Evolutionary conservation across 2,113 vertebrate species (phyloP).

Genomic region (Myrmecobius fasciatus): DNA sequence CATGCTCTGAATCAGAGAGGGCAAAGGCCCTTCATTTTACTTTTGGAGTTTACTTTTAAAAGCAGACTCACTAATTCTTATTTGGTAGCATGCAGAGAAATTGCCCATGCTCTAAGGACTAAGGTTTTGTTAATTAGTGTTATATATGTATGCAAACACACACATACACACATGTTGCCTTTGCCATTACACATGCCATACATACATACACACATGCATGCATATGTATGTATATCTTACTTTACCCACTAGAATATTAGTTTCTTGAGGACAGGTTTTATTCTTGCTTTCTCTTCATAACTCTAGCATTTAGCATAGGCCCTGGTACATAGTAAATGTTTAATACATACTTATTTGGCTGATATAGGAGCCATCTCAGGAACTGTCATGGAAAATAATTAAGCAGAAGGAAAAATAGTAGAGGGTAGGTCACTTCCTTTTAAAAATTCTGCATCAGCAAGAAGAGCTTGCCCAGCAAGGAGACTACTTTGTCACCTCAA

Average conservation of each 20-base stretch:
- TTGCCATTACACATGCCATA: too few species aligned
- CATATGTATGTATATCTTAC: neutral
- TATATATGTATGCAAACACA: neutral
- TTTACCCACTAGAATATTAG: neutral
- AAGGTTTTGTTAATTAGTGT: neutral
- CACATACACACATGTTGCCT: too few species aligned
- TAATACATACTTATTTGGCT: neutral
- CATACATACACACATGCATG: neutral
- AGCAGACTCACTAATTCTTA: neutral
- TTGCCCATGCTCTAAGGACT: neutral
- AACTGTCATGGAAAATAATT: neutral
- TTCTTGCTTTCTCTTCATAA: neutral
- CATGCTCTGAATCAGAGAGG: neutral
- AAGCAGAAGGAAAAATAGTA: neutral
- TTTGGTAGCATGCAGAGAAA: neutral
- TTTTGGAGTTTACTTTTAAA: neutral
- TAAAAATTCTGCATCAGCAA: neutral
- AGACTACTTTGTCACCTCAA: neutral
- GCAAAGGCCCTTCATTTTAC: too few species aligned
- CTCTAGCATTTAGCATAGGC: neutral
- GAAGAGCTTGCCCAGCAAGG: neutral
- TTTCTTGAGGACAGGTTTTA: neutral
- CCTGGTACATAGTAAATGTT: neutral
- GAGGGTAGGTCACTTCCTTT: neutral
- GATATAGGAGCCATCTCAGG: neutral